These are phyloP conservation scores for Zosterops pallidus DNA, from an alignment of 2,113 vertebrate species.

Conservation along the genomic window DNA sequence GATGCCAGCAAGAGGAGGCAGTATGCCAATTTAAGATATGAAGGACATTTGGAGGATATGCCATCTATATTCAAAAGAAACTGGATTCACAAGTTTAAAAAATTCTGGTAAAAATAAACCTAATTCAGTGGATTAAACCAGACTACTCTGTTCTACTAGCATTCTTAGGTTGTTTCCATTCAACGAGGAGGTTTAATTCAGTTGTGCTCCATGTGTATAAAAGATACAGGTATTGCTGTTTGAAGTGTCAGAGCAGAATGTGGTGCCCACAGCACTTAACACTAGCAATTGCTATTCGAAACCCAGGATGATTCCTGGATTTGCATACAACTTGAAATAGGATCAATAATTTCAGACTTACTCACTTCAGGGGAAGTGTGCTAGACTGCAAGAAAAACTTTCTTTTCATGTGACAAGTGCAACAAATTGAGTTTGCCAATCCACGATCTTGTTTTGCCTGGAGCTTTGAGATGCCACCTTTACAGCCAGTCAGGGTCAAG, in stretches of 20 bases:
- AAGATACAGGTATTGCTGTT: not conserved
- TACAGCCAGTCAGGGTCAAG: not conserved
- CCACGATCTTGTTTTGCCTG: not conserved
- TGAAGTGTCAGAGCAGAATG: not conserved
- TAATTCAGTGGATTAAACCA: not conserved
- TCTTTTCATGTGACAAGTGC: not conserved
- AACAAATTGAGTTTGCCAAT: not conserved
- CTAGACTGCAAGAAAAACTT: not conserved
- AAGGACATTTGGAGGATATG: rapidly evolving
- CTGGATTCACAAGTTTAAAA: not conserved
- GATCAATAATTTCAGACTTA: not conserved
- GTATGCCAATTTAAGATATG: not conserved
- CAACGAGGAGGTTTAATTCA: not conserved
- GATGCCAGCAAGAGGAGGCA: not conserved
- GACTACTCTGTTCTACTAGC: not conserved
- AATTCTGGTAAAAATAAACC: not conserved
- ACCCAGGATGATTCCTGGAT: not conserved
- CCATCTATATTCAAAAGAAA: not conserved
- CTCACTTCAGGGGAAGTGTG: not conserved
- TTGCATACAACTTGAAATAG: not conserved
- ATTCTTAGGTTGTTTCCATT: not conserved
- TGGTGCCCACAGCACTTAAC: not conserved
- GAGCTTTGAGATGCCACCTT: not conserved
- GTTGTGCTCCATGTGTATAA: too few species aligned
- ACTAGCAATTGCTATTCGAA: not conserved